These are phyloP conservation scores for Rhinolophus sinicus DNA, from an alignment of 2,113 vertebrate species.

Conservation along the genomic window DNA sequence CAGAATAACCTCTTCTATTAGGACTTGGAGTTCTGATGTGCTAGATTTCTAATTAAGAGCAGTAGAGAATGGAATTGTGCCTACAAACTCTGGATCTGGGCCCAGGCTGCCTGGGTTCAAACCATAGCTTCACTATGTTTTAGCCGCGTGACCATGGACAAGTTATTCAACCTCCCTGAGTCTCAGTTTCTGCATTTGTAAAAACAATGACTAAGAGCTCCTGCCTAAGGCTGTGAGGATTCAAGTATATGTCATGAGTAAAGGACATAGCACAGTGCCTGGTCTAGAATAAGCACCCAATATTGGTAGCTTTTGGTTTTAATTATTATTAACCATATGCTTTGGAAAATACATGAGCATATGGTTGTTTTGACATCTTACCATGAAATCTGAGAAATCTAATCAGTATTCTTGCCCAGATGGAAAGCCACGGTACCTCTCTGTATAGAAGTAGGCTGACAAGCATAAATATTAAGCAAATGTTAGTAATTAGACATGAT, in stretches of 20 bases:
- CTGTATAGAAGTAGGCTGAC: conserved; percentile 54
- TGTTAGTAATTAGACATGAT: conserved; percentile 70
- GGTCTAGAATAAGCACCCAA: conserved; percentile 28
- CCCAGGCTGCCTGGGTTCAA: neutral
- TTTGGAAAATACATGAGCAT: conserved; percentile 71
- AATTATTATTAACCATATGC: conserved; percentile 66
- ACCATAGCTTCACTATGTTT: conserved; percentile 7
- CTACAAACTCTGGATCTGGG: neutral
- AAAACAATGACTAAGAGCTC: conserved; percentile 30
- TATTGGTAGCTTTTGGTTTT: conserved; percentile 60
- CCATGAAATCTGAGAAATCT: conserved; percentile 72
- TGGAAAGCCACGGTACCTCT: conserved; percentile 62
- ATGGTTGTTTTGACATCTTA: conserved; percentile 68
- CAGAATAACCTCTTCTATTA: conserved; percentile 3
- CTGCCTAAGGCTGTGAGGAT: neutral
- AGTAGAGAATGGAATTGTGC: neutral
- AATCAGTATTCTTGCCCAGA: conserved; percentile 70
- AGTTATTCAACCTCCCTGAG: conserved; percentile 30
- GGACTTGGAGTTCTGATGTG: conserved; percentile 2
- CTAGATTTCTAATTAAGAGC: conserved; percentile 42
- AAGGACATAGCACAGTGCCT: conserved; percentile 11
- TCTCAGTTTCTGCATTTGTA: conserved; percentile 34
- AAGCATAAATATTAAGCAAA: conserved; percentile 72
- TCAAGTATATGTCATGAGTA: neutral
- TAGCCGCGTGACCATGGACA: neutral